phyloP scores from a whole-genome alignment of 1,140 invertebrate species.

The Drosophila santomea region DNA sequence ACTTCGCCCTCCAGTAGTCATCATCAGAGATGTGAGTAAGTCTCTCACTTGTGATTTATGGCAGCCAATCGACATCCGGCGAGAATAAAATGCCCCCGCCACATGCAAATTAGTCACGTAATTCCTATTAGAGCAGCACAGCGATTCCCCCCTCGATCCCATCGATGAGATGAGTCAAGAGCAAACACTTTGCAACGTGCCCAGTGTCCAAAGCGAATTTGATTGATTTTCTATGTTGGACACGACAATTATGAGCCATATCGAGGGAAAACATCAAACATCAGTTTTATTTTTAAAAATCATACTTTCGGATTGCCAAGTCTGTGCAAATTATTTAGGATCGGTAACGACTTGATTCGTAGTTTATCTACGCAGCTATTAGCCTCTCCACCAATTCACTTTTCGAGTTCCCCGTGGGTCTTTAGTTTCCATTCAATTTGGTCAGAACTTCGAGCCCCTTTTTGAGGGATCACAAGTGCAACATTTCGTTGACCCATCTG shows the following conservation, averaged over 20 bases:
- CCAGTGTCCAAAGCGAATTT: conserved; percentile 25
- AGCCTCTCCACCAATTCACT: no score
- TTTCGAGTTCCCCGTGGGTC: background rate
- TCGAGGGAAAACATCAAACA: background rate
- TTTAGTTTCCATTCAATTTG: background rate
- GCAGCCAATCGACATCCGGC: conserved; percentile 56
- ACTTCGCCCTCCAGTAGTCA: background rate
- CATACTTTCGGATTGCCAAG: no score
- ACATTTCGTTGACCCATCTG: conserved; percentile 30
- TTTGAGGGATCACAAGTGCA: conserved; percentile 39
- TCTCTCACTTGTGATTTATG: conserved; percentile 52
- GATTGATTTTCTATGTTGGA: conserved; percentile 14
- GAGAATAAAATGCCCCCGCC: conserved; percentile 19
- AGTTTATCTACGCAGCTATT: no score
- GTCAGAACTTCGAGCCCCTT: conserved; percentile 3
- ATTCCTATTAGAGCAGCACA: conserved; percentile 65
- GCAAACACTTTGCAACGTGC: conserved; percentile 42
- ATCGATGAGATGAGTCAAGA: conserved; percentile 60
- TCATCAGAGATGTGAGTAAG: conserved; percentile 16
- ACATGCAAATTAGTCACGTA: conserved; percentile 75
- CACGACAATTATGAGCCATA: background rate
- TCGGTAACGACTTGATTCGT: no score
- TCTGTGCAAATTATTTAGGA: background rate
- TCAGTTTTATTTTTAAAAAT: no score
- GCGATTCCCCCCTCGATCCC: conserved; percentile 31